phyloP scores from a whole-genome alignment of 2,888 invertebrate genomes.

The Noctua comes region DNA sequence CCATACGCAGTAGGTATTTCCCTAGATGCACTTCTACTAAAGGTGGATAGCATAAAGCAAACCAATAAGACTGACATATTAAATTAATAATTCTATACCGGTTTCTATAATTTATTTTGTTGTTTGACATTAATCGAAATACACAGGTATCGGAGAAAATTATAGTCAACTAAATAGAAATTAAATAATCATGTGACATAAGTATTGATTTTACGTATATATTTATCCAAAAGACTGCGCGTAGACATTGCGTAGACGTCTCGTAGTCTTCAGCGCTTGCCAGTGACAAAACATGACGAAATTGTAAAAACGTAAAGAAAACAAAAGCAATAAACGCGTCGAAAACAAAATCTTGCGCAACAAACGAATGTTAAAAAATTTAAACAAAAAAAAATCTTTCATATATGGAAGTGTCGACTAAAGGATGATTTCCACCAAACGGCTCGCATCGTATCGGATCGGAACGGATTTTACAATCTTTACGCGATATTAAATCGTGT shows the following conservation, averaged over 20 bases:
- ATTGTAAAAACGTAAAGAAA: not conserved
- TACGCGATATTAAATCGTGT: too few species aligned
- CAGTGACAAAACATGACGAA: not conserved
- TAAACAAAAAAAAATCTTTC: slow-evolving; percentile 23
- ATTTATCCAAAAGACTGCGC: not conserved
- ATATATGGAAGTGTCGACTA: slow-evolving; percentile 18
- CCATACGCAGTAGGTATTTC: not conserved
- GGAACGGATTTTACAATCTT: too few species aligned
- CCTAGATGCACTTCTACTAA: not conserved
- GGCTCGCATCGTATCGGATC: too few species aligned
- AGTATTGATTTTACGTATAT: not conserved
- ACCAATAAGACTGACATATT: not conserved
- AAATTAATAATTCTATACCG: not conserved
- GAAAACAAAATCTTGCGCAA: slow-evolving; percentile 3
- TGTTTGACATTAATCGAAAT: not conserved
- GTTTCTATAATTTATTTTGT: not conserved
- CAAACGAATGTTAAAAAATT: not conserved
- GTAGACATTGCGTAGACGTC: not conserved
- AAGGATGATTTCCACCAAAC: too few species aligned
- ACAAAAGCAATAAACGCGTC: not conserved
- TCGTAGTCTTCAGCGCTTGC: not conserved
- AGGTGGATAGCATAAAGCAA: too few species aligned
- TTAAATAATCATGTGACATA: not conserved
- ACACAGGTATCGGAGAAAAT: not conserved
- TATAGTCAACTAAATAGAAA: not conserved